phyloP scores from a whole-genome alignment of 2,797 vertebrate genomes.

The Danio kyathit region DNA sequence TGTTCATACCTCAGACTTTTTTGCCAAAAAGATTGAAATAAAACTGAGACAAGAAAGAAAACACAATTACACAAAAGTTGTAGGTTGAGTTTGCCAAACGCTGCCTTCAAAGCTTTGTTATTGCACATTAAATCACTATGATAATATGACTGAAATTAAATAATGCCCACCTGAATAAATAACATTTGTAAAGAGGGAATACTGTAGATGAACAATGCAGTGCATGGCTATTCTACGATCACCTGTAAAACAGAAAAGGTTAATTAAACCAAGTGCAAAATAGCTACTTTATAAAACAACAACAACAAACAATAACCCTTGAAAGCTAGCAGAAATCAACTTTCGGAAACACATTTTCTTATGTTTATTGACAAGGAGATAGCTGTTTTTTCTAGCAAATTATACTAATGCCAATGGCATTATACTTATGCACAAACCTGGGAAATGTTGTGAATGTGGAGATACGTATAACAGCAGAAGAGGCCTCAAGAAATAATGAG shows the following conservation, averaged over 20 bases:
- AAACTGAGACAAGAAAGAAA: neutral
- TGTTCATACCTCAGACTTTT: slow-evolving; percentile 7
- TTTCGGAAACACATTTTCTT: neutral
- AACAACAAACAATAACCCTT: neutral
- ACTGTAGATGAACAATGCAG: slow-evolving; percentile 22
- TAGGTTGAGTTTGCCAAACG: neutral
- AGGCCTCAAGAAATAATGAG: neutral
- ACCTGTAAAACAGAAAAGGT: neutral
- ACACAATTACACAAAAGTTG: neutral
- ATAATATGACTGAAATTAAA: neutral
- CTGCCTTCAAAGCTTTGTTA: neutral
- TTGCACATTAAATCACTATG: no score
- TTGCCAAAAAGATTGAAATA: neutral
- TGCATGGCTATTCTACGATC: neutral
- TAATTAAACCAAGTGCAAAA: neutral
- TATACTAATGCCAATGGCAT: no score
- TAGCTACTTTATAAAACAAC: neutral
- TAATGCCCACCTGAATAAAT: slow-evolving; percentile 14
- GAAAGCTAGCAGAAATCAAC: neutral
- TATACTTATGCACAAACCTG: slow-evolving; percentile 7
- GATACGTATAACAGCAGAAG: slow-evolving; percentile 19
- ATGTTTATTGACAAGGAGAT: no score
- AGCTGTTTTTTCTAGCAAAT: no score
- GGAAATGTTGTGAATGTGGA: slow-evolving; percentile 9
- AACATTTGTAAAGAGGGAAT: slow-evolving; percentile 25